Conservation (phyloP, 2,113 vertebrate species). For the Blennius ocellaris region DNA sequence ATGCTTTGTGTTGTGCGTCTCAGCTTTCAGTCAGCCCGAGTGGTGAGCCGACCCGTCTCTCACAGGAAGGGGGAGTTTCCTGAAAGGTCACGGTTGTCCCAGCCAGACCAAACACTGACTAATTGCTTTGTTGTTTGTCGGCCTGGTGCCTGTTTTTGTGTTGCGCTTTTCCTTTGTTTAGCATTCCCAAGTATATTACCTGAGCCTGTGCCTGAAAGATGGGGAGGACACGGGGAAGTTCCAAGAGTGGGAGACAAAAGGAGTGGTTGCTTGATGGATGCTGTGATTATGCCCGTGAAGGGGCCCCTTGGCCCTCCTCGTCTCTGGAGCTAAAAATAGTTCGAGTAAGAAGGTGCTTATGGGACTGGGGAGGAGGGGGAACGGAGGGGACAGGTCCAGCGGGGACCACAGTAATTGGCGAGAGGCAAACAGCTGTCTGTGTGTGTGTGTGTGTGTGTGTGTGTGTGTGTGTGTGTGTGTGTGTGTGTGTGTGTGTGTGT, state of each 20-base stretch:
- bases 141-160: conserved; percentile 69
- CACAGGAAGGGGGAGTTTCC: conserved; percentile 77
- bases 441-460: conserved; percentile 37
- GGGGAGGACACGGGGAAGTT: conserved; percentile 45
- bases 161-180: conserved; percentile 77
- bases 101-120: conserved; percentile 80
- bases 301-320: conserved; percentile 36
- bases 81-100: conserved; percentile 73
- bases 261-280: conserved; percentile 52
- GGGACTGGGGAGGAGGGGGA: conserved; percentile 41
- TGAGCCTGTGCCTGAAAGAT: conserved; percentile 61
- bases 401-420: conserved; percentile 61
- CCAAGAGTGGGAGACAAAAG: conserved; percentile 45
- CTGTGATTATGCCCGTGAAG: conserved; percentile 60
- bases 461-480: conserved; percentile 27
- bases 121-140: conserved; percentile 78
- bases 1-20: conserved; percentile 47
- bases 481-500: conserved; percentile 26
- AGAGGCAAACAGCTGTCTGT: conserved; percentile 78
- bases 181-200: conserved; percentile 80
- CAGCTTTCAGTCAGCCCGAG: conserved; percentile 57
- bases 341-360: conserved; percentile 69
- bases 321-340: conserved; percentile 77
- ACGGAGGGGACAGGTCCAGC: conserved; percentile 39
- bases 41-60: conserved; percentile 47